Evolutionary conservation across 2,113 vertebrate species (phyloP).

Genomic region (Alligator sinensis): DNA sequence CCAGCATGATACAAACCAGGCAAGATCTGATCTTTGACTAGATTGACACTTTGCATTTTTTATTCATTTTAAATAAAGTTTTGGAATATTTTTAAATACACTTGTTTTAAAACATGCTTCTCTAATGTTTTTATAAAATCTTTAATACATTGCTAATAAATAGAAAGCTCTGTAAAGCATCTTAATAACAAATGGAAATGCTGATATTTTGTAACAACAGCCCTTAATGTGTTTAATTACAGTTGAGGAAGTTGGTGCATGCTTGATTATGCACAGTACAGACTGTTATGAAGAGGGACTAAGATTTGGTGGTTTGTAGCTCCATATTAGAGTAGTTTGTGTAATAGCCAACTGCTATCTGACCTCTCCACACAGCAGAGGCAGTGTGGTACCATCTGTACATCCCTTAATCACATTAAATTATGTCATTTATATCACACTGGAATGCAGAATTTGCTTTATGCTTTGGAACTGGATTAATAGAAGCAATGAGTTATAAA

Average conservation of each 20-base stretch:
- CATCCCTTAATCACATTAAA: constrained; percentile 79
- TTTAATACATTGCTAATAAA: neutral
- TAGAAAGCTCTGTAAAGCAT: neutral
- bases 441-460: constrained; percentile 70
- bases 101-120: neutral
- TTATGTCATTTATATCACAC: constrained; percentile 72
- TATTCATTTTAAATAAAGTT: neutral
- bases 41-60: neutral
- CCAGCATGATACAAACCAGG: neutral
- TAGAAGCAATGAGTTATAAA: constrained; percentile 12
- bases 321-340: constrained; percentile 69
- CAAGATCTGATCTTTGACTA: neutral
- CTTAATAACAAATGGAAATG: neutral
- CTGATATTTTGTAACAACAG: constrained; percentile 9
- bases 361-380: constrained; percentile 74
- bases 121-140: neutral
- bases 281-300: constrained; percentile 48
- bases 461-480: constrained; percentile 63
- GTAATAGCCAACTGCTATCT: constrained; percentile 72
- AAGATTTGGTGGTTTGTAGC: constrained; percentile 73
- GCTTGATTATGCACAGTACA: constrained; percentile 33
- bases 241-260: constrained; percentile 29
- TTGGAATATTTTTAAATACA: neutral
- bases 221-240: neutral
- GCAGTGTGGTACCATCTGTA: constrained; percentile 75